Conservation (phyloP, 2,113 vertebrate genomes). For the Sigmodon hispidus region DNA sequence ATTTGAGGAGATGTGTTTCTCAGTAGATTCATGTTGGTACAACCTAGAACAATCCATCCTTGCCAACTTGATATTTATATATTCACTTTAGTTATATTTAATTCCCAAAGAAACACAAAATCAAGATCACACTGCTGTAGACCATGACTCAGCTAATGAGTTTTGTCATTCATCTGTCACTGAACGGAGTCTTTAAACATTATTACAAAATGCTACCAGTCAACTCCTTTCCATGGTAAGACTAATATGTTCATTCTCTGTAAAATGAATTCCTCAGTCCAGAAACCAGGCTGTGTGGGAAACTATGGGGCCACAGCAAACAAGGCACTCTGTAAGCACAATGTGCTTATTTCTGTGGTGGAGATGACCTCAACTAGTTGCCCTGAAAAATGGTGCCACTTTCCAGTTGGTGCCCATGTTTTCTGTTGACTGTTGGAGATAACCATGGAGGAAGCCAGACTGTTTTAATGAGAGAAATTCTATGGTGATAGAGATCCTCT, state of each 20-base stretch:
- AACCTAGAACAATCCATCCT: not conserved
- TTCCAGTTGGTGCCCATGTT: not conserved
- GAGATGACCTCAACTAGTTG: constrained; percentile 7
- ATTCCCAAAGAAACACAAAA: constrained; percentile 36
- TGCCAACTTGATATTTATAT: not conserved
- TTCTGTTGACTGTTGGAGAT: not conserved
- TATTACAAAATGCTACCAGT: constrained; percentile 13
- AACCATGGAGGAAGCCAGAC: not conserved
- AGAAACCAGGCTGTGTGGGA: not conserved
- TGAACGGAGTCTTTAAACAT: constrained; percentile 30
- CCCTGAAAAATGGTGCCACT: not conserved
- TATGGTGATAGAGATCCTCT: not conserved
- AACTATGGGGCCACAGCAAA: not conserved
- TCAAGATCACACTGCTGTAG: not conserved
- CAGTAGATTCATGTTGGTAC: constrained; percentile 19
- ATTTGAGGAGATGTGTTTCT: constrained; percentile 21
- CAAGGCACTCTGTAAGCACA: not conserved
- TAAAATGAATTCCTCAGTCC: constrained; percentile 36
- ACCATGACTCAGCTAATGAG: not conserved
- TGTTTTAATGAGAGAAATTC: not conserved
- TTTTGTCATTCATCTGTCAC: not conserved
- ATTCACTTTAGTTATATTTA: not conserved
- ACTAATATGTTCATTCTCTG: not conserved
- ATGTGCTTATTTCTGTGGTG: not conserved
- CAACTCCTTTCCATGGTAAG: constrained; percentile 31